A percentile compares a stretch with the other conserved stretches of the same genome.
phyloP scores from a whole-genome alignment of 1,140 invertebrate genomes.

The Mesaphorura yosii region DNA sequence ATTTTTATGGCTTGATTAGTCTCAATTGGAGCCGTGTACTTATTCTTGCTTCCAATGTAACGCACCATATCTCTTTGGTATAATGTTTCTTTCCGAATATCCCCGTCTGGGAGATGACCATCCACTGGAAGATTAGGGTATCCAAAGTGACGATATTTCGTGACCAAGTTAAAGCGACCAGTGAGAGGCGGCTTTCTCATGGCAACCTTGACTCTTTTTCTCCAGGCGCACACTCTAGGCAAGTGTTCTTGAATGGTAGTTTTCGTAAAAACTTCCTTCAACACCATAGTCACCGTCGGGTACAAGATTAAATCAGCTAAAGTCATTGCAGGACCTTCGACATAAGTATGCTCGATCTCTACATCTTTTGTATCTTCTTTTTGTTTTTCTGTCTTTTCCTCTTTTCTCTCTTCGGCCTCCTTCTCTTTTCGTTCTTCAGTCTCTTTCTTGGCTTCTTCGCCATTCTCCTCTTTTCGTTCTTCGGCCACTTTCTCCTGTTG shows the following conservation, averaged over 20 bases:
- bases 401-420: constrained; percentile 3
- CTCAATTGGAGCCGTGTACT: no score
- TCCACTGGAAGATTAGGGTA: no score
- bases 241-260: constrained; percentile 41
- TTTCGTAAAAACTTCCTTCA: neutral
- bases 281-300: constrained; percentile 49
- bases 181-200: constrained; percentile 12
- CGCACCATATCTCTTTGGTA: constrained; percentile 67
- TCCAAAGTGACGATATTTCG: neutral
- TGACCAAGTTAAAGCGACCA: neutral
- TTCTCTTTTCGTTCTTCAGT: neutral
- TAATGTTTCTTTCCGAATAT: constrained; percentile 46
- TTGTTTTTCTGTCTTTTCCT: constrained; percentile 18
- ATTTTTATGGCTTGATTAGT: no score
- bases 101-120: neutral
- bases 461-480: no score
- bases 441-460: neutral
- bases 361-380: constrained; percentile 17
- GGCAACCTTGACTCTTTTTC: constrained; percentile 39
- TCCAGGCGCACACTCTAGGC: constrained; percentile 57
- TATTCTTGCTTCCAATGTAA: constrained; percentile 59
- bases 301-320: constrained; percentile 72
- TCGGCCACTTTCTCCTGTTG: no score
- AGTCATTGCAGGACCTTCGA: constrained; percentile 70
- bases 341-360: constrained; percentile 44